Conservation (phyloP, 2,113 vertebrate genomes). For the Eidolon helvum region DNA sequence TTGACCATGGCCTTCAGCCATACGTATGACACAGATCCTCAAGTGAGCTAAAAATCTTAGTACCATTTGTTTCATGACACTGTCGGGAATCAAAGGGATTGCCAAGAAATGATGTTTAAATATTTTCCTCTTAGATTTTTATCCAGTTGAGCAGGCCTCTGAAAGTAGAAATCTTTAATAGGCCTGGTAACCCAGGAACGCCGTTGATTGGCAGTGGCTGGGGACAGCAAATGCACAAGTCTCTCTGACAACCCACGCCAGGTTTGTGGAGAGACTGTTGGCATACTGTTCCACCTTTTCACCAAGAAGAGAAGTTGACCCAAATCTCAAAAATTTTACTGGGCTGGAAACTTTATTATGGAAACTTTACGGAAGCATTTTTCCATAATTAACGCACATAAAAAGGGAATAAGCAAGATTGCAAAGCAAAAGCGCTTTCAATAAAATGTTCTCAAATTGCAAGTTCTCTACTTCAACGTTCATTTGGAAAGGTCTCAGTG, state of each 20-base stretch:
- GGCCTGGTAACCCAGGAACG: not conserved
- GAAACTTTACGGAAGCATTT: too few species aligned
- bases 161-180: not conserved
- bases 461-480: not conserved
- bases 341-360: not conserved
- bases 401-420: not conserved
- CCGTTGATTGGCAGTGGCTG: not conserved
- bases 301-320: not conserved
- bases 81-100: not conserved
- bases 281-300: not conserved
- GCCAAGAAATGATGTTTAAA: not conserved
- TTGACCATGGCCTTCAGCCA: not conserved
- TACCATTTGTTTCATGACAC: not conserved
- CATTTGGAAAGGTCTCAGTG: not conserved
- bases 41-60: not conserved
- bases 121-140: not conserved
- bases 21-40: not conserved
- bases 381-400: not conserved
- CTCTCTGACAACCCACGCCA: not conserved
- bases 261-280: not conserved
- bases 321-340: not conserved
- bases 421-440: not conserved
- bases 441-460: not conserved
- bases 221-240: not conserved
- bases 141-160: not conserved